These are phyloP conservation scores for Gymnobelideus leadbeateri DNA, from an alignment of 2,113 vertebrate genomes.

Conservation along the genomic window DNA sequence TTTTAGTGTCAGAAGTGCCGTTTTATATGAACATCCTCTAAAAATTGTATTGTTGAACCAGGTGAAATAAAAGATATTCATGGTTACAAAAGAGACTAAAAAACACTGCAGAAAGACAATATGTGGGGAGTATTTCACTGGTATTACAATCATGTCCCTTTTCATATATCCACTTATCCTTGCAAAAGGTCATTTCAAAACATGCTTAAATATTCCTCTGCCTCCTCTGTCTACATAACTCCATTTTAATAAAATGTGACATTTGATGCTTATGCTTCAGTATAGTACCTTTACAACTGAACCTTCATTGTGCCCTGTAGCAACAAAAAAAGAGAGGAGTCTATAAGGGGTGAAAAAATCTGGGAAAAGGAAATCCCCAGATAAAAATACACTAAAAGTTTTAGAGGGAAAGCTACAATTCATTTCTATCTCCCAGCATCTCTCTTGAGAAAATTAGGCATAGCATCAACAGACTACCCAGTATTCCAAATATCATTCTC, in stretches of 20 bases:
- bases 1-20: neutral
- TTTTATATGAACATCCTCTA: neutral
- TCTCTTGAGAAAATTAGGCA: neutral
- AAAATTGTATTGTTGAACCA: conserved; percentile 18
- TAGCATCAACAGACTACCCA: neutral
- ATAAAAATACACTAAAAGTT: neutral
- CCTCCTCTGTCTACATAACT: neutral
- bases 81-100: conserved; percentile 31
- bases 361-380: neutral
- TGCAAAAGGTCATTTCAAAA: conserved; percentile 18
- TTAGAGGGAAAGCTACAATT: conserved; percentile 7
- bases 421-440: neutral
- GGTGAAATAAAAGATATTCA: neutral
- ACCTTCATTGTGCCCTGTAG: conserved; percentile 1
- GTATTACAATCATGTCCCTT: conserved; percentile 15
- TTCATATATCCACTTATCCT: conserved; percentile 28
- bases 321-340: neutral
- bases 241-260: conserved; percentile 31
- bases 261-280: neutral
- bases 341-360: neutral
- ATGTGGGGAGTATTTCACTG: conserved; percentile 1
- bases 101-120: neutral
- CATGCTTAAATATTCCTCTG: neutral
- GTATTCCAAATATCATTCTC: neutral
- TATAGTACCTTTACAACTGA: neutral